phyloP scores from a whole-genome alignment of 2,888 invertebrate species.

The Epiblema foenella region DNA sequence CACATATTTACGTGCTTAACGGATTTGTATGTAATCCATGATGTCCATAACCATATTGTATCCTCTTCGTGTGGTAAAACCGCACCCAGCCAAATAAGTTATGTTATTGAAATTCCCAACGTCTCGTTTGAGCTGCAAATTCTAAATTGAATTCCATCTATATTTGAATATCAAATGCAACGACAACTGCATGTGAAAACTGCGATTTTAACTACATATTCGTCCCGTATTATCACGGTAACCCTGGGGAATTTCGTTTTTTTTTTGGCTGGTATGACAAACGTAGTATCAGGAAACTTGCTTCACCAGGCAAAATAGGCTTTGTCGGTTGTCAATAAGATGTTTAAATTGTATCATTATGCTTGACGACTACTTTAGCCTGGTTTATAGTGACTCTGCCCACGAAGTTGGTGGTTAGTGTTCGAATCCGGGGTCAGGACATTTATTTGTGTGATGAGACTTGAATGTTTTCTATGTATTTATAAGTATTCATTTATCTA shows the following conservation, averaged over 20 bases:
- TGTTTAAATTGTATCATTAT: no score
- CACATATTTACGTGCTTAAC: no score
- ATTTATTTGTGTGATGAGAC: no score
- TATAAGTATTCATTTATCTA: no score
- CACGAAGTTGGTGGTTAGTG: no score
- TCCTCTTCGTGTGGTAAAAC: background rate
- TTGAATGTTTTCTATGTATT: no score
- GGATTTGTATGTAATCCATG: background rate
- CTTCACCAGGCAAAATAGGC: no score
- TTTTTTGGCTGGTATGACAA: background rate
- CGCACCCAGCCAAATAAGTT: slow-evolving; percentile 5
- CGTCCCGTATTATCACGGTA: background rate
- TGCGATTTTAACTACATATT: background rate
- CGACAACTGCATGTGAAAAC: background rate
- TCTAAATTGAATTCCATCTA: background rate
- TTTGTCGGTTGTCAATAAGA: no score
- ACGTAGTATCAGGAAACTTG: background rate
- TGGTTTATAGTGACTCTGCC: no score
- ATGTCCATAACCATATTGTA: background rate
- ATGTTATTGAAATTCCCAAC: slow-evolving; percentile 13
- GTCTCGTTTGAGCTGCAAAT: background rate
- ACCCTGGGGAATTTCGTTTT: background rate
- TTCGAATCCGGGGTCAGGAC: no score
- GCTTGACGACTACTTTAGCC: no score
- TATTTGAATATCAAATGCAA: background rate